Evolutionary conservation across 2,113 vertebrate genomes (phyloP).

Genomic region (Anas platyrhynchos): DNA sequence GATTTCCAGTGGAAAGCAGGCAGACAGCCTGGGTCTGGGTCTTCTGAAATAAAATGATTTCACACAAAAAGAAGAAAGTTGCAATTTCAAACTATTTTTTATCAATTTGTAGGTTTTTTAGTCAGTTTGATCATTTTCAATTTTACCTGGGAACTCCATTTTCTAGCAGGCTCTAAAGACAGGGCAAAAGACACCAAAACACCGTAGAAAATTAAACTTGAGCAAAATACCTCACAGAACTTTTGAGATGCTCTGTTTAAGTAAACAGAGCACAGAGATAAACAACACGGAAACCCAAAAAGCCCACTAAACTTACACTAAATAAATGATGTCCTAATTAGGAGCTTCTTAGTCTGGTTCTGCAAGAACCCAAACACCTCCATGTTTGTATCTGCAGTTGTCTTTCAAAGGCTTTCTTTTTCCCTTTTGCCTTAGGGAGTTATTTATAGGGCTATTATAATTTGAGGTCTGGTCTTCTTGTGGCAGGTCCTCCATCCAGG

Average conservation of each 20-base stretch:
- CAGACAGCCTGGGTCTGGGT: constrained; percentile 49
- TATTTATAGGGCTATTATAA: constrained; percentile 69
- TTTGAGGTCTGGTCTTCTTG: constrained; percentile 61
- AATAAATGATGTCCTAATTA: constrained; percentile 17
- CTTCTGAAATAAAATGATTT: constrained; percentile 10
- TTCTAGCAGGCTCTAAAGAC: neutral
- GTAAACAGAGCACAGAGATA: neutral
- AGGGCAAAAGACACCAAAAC: neutral
- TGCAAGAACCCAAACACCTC: neutral
- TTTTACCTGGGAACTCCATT: constrained; percentile 3
- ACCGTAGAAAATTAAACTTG: neutral
- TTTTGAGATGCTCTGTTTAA: neutral
- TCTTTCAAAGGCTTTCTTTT: constrained; percentile 43
- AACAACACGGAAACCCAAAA: neutral
- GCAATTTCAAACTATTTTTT: neutral
- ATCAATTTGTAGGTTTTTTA: neutral
- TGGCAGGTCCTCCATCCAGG: constrained; percentile 63
- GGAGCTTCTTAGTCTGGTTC: neutral
- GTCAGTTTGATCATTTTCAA: neutral
- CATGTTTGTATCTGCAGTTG: neutral
- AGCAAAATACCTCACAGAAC: neutral
- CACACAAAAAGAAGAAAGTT: constrained; percentile 4
- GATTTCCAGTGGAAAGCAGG: constrained; percentile 63
- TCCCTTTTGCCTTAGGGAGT: constrained; percentile 43
- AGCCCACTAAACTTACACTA: neutral